A percentile compares a stretch with the other conserved stretches of the same genome.
Evolutionary conservation across 2,113 vertebrate genomes (phyloP).

Genomic region (Rhinoptilus africanus): DNA sequence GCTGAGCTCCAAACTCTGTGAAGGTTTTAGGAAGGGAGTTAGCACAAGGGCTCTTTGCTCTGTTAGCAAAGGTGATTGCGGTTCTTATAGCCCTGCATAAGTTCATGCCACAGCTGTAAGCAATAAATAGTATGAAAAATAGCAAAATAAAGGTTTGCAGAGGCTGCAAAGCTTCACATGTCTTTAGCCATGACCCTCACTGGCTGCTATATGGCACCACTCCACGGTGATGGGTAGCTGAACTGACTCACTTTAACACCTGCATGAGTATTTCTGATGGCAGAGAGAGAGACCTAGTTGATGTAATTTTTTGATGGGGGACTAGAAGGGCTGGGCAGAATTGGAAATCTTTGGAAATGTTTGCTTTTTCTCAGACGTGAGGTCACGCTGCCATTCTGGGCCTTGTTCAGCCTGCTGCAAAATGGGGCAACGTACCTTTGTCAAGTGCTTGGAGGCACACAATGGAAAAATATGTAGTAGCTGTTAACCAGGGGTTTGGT

Average conservation of each 20-base stretch:
- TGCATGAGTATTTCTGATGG: not conserved
- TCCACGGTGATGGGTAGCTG: not conserved
- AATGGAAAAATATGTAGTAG: conserved; percentile 30
- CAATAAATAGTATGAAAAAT: not conserved
- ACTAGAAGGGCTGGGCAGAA: not conserved
- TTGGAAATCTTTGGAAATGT: not conserved
- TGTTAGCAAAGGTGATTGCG: not conserved
- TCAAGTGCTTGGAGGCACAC: not conserved
- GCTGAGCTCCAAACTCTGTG: not conserved
- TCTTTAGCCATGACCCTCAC: not conserved
- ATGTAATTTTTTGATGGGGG: not conserved
- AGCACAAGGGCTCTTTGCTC: not conserved
- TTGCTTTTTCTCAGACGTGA: not conserved
- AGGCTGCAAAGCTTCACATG: not conserved
- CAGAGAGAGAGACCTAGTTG: not conserved
- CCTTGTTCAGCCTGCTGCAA: not conserved
- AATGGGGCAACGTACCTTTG: not conserved
- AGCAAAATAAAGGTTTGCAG: not conserved
- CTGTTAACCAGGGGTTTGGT: not conserved
- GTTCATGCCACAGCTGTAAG: not conserved
- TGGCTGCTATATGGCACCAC: not conserved
- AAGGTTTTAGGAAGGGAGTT: not conserved
- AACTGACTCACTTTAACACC: not conserved
- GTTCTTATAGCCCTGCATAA: not conserved
- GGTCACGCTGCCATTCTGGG: conserved; percentile 7